Evolutionary conservation across 2,888 invertebrate species (phyloP).

Genomic region (Microchrysa polita): DNA sequence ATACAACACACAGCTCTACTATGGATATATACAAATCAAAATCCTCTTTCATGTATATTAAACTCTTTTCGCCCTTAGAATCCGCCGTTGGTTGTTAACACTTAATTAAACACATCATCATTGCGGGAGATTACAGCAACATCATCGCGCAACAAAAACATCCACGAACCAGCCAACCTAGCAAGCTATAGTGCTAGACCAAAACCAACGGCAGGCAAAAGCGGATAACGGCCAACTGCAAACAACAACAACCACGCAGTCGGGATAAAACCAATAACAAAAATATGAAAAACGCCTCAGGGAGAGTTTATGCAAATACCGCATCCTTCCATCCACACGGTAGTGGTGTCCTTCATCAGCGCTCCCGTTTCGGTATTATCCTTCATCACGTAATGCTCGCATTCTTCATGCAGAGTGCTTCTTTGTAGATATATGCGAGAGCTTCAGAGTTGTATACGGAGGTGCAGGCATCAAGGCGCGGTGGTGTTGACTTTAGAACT

Average conservation of each 20-base stretch:
- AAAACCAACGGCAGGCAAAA: too few species aligned
- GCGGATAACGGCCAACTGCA: too few species aligned
- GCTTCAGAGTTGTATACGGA: neutral
- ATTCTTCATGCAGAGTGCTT: neutral
- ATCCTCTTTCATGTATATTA: neutral
- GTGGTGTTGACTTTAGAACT: slow-evolving; percentile 22
- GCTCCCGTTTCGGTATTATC: neutral
- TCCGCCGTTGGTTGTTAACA: slow-evolving; percentile 15
- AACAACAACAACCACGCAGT: neutral
- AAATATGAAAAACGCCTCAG: slow-evolving; percentile 27
- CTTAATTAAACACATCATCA: slow-evolving; percentile 40
- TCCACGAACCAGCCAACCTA: neutral
- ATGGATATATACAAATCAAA: slow-evolving; percentile 18
- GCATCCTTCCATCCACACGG: slow-evolving; percentile 7
- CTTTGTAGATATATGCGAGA: too few species aligned
- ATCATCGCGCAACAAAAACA: slow-evolving; percentile 4
- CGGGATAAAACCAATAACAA: slow-evolving; percentile 21
- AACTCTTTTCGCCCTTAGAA: neutral
- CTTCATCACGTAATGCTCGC: slow-evolving; percentile 2
- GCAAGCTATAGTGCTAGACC: too few species aligned
- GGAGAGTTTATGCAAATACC: slow-evolving; percentile 35
- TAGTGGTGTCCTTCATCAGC: neutral
- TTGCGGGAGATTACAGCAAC: slow-evolving; percentile 21
- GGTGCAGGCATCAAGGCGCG: neutral
- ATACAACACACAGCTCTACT: neutral